phyloP scores from a whole-genome alignment of 2,888 invertebrate genomes.

The Scrobipalpa atriplicella region DNA sequence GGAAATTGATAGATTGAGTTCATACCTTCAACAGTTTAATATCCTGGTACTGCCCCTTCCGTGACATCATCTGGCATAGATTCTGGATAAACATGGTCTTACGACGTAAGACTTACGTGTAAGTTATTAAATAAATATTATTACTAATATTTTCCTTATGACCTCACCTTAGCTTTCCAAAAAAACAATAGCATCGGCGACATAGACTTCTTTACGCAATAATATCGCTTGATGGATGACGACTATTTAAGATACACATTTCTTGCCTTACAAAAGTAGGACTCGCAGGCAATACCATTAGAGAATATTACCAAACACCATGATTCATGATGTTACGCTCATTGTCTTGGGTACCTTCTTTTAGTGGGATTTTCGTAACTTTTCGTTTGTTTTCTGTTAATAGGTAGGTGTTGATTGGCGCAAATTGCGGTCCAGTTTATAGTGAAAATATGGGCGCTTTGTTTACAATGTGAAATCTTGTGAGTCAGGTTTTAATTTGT shows the following conservation, averaged over 20 bases:
- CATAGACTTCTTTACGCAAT: slow-evolving; percentile 45
- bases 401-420: slow-evolving; percentile 62
- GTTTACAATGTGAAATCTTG: slow-evolving; percentile 27
- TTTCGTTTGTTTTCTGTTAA: slow-evolving; percentile 47
- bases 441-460: slow-evolving; percentile 37
- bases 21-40: no score
- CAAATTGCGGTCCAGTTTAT: slow-evolving; percentile 52
- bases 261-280: slow-evolving; percentile 60
- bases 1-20: no score
- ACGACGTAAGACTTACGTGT: no score
- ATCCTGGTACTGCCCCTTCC: no score
- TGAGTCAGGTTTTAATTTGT: slow-evolving; percentile 27
- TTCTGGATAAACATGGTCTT: not conserved
- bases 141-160: slow-evolving; percentile 25
- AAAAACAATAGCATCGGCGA: slow-evolving; percentile 50
- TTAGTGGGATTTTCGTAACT: slow-evolving; percentile 47
- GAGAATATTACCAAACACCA: slow-evolving; percentile 61
- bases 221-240: slow-evolving; percentile 60
- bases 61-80: no score
- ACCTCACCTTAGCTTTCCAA: slow-evolving; percentile 36
- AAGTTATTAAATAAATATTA: not conserved
- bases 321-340: slow-evolving; percentile 64
- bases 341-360: slow-evolving; percentile 52
- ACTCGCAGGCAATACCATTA: slow-evolving; percentile 53
- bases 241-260: slow-evolving; percentile 56